Percentiles rank a stretch among this genome's conserved stretches.
These are phyloP conservation scores for Menura novaehollandiae DNA, from an alignment of 2,113 vertebrate genomes.

Conservation along the genomic window DNA sequence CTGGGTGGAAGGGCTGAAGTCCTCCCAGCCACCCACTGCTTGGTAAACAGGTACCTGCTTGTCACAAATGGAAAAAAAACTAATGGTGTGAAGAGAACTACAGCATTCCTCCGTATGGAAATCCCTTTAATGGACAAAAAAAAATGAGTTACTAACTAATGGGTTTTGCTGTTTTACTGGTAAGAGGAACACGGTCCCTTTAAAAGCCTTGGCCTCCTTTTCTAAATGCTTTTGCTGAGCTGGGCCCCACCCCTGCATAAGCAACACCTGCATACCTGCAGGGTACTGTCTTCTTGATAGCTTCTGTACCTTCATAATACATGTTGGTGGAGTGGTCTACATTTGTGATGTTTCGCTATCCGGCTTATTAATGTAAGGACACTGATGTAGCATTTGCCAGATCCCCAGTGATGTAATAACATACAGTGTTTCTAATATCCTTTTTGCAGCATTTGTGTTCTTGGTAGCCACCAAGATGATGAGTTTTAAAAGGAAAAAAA, in stretches of 20 bases:
- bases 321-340: not conserved
- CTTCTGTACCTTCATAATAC: slow-evolving; percentile 22
- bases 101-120: not conserved
- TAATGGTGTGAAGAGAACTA: not conserved
- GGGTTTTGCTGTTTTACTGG: not conserved
- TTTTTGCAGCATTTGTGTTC: not conserved
- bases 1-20: not conserved
- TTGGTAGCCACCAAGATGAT: not conserved
- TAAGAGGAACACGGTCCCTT: slow-evolving; percentile 10
- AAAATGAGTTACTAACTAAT: not conserved
- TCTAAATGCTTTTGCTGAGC: not conserved
- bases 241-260: slow-evolving; percentile 46
- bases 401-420: not conserved
- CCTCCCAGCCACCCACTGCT: not conserved
- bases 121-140: not conserved
- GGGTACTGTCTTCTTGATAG: slow-evolving; percentile 46
- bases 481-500: not conserved
- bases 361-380: not conserved
- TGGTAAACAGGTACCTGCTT: not conserved
- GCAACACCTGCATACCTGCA: slow-evolving; percentile 66
- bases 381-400: not conserved
- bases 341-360: not conserved
- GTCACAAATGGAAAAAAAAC: not conserved
- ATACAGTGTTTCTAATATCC: not conserved
- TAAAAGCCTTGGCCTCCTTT: slow-evolving; percentile 53